These are phyloP conservation scores for Acanthornis magna DNA, from an alignment of 2,797 vertebrate species.

Conservation along the genomic window DNA sequence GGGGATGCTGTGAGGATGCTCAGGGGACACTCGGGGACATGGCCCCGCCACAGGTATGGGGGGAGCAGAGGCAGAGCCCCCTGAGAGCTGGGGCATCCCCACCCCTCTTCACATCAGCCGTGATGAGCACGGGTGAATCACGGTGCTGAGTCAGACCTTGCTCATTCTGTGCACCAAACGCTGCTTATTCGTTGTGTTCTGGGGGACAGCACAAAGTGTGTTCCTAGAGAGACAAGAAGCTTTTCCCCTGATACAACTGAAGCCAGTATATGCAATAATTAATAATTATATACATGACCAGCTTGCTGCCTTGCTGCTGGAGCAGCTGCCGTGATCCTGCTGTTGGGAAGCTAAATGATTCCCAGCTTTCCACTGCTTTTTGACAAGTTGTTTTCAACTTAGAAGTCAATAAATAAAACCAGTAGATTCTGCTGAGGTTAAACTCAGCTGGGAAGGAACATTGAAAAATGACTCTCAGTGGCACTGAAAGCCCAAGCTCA, in stretches of 20 bases:
- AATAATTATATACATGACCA: neutral
- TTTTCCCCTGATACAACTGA: rapidly evolving
- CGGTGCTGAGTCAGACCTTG: neutral
- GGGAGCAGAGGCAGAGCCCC: neutral
- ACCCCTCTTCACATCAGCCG: neutral
- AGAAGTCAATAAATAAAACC: neutral
- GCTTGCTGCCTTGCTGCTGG: neutral
- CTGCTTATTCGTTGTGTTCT: rapidly evolving
- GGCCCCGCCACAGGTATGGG: rapidly evolving
- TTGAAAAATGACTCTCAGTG: rapidly evolving
- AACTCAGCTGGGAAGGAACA: neutral
- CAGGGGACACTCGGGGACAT: neutral
- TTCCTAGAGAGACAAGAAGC: neutral
- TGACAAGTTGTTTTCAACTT: neutral
- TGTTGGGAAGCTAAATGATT: neutral
- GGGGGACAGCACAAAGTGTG: rapidly evolving
- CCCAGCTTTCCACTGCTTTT: neutral
- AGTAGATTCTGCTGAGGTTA: neutral
- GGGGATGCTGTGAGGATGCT: neutral
- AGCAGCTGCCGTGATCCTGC: neutral
- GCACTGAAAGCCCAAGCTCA: neutral
- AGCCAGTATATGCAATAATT: neutral
- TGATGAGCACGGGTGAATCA: neutral
- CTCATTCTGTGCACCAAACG: rapidly evolving
- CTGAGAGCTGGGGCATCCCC: neutral